Evolutionary conservation across 2,113 vertebrate genomes (phyloP).

Genomic region (Scalopus aquaticus): DNA sequence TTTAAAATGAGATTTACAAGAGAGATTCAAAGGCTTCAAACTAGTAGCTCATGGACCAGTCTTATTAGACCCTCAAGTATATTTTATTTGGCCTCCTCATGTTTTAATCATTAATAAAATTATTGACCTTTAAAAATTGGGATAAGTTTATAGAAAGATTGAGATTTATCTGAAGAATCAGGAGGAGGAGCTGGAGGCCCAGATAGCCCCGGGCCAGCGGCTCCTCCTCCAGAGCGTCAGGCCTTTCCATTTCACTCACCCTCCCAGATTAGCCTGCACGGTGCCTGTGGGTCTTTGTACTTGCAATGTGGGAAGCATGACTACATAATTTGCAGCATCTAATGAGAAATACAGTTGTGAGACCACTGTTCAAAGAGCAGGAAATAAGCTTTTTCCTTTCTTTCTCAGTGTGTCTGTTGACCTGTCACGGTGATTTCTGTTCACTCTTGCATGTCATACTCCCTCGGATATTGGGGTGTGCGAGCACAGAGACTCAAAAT

Average conservation of each 20-base stretch:
- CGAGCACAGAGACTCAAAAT: background rate
- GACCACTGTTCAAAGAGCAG: background rate
- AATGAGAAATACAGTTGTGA: background rate
- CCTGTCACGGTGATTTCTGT: background rate
- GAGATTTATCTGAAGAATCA: background rate
- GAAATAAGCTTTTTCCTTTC: background rate
- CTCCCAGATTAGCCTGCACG: background rate
- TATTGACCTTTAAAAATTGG: background rate
- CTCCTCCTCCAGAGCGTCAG: background rate
- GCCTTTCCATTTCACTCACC: background rate
- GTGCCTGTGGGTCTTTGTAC: background rate
- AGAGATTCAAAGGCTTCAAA: background rate
- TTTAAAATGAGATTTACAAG: background rate
- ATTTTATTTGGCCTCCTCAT: background rate
- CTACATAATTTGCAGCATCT: background rate
- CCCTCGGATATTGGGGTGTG: rapidly evolving
- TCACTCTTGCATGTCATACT: background rate
- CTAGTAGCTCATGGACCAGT: background rate
- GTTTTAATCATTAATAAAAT: background rate
- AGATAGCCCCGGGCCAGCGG: background rate
- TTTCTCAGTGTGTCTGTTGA: background rate
- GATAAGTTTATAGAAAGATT: background rate
- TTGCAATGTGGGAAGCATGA: background rate
- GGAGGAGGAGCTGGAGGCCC: background rate
- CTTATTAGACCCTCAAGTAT: background rate